These are phyloP conservation scores for Actinopyga echinites DNA, from an alignment of 53 echinoderm and acorn worm genomes.

Conservation along the genomic window DNA sequence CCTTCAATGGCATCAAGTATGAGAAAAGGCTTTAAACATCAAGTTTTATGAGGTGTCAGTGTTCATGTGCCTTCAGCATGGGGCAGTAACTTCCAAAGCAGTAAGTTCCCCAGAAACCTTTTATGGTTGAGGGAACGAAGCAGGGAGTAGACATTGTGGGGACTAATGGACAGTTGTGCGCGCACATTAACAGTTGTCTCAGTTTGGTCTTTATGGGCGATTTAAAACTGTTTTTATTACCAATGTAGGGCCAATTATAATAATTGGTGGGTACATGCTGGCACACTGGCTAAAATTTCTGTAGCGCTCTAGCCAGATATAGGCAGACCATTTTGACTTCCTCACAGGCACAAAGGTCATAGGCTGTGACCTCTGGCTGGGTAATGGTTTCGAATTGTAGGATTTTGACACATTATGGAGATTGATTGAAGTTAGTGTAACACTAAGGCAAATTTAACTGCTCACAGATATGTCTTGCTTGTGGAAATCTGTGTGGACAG, in stretches of 20 bases:
- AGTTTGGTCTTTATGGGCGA: neutral
- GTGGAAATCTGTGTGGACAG: no score
- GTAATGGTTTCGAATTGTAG: neutral
- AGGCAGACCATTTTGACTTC: neutral
- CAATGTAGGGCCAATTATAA: conserved; percentile 18
- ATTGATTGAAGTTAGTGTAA: neutral
- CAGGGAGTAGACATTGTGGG: no score
- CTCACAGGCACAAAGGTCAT: conserved; percentile 1
- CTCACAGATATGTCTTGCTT: no score
- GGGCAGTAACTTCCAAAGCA: no score
- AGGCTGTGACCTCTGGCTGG: neutral
- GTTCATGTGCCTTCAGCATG: no score
- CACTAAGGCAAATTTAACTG: no score
- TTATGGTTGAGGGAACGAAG: no score
- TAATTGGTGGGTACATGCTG: neutral
- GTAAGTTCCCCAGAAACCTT: no score
- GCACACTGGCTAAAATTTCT: neutral
- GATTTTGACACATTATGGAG: neutral
- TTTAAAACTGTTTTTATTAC: conserved; percentile 20
- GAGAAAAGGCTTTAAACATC: no score
- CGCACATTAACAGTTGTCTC: neutral
- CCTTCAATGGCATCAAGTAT: no score
- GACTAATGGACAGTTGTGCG: no score
- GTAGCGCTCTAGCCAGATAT: neutral
- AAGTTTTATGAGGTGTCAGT: no score